Conservation (phyloP, 2,113 vertebrate genomes). For the Eulemur rufifrons region DNA sequence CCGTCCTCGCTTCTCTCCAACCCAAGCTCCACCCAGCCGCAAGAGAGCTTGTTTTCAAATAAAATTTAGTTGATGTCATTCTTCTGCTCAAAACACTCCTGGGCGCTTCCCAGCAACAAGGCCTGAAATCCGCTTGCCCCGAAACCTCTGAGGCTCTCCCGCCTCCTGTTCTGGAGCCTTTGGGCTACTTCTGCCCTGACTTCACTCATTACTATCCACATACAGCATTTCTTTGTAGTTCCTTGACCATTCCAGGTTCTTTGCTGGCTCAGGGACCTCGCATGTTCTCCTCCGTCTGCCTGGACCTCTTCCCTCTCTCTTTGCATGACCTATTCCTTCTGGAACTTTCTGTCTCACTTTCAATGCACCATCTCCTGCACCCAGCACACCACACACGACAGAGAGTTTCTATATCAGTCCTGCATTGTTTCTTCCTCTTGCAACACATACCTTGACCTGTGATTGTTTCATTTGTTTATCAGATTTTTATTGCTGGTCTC, state of each 20-base stretch:
- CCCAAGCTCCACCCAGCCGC: background rate
- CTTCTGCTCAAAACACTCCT: background rate
- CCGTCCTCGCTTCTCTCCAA: background rate
- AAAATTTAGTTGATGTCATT: background rate
- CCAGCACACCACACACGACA: fast-evolving
- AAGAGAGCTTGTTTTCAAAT: background rate
- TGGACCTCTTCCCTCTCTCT: background rate
- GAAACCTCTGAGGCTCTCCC: background rate
- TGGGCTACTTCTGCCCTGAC: no score
- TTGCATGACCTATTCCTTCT: background rate
- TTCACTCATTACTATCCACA: background rate
- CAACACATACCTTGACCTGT: background rate
- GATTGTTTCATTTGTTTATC: no score
- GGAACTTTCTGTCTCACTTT: background rate
- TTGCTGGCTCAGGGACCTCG: background rate
- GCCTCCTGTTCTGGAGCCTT: no score
- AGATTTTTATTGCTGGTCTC: no score
- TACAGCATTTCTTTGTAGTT: background rate
- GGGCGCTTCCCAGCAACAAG: background rate
- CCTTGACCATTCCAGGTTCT: no score
- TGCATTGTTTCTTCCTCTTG: background rate
- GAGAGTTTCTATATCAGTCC: background rate
- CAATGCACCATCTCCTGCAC: no score
- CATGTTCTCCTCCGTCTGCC: background rate
- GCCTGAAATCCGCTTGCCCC: background rate